A percentile compares a stretch with the other conserved stretches of the same genome.
phyloP scores from a whole-genome alignment of 1,140 invertebrate genomes.

The Anastatus disparis region DNA sequence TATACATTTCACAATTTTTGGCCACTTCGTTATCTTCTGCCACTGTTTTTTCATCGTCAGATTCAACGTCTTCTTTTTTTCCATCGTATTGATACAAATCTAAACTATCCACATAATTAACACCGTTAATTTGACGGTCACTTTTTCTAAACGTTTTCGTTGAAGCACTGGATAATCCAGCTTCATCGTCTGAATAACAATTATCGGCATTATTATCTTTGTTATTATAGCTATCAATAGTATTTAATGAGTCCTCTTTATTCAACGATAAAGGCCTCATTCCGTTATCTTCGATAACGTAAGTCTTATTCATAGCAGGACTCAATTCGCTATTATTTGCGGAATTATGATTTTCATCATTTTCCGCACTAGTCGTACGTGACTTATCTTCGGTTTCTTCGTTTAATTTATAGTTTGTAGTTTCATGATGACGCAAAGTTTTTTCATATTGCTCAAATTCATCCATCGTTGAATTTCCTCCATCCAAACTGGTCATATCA shows the following conservation, averaged over 20 bases:
- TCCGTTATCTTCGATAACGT: background rate
- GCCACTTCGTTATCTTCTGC: background rate
- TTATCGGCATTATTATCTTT: background rate
- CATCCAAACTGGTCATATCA: background rate
- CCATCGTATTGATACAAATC: no score
- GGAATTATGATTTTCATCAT: no score
- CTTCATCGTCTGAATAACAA: constrained; percentile 1
- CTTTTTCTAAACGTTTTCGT: constrained; percentile 23
- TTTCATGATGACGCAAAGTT: background rate
- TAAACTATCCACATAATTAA: background rate
- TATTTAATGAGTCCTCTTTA: background rate
- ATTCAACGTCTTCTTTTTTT: background rate
- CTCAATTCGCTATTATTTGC: no score
- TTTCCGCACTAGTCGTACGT: no score
- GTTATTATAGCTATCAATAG: background rate
- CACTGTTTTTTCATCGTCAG: background rate
- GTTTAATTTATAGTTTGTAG: background rate
- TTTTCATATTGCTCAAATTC: constrained; percentile 11
- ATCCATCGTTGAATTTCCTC: constrained; percentile 1
- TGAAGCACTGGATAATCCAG: background rate
- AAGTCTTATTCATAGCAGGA: no score
- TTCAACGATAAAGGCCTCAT: background rate
- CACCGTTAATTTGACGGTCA: background rate
- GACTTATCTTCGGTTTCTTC: background rate
- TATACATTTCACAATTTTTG: background rate